Conservation (phyloP, 2,888 invertebrate species). For the Kuschelorhynchus macadamiae region DNA sequence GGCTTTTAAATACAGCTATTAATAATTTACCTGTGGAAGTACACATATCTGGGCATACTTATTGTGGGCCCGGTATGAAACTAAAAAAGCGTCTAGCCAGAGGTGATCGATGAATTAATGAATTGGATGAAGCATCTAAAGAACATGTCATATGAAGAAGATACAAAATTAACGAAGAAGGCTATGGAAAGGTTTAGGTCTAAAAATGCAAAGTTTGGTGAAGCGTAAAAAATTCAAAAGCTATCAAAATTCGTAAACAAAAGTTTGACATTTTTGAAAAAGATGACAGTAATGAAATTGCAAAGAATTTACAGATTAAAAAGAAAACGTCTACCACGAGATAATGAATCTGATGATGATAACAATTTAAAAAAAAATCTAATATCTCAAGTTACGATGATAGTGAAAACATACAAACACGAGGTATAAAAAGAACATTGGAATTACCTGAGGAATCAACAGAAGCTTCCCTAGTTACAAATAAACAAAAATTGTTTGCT, state of each 20-base stretch:
- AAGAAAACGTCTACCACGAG: no score
- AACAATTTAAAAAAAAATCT: no score
- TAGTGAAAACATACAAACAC: no score
- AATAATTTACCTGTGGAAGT: slow-evolving; percentile 21
- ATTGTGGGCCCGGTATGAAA: slow-evolving; percentile 11
- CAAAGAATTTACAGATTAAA: not conserved
- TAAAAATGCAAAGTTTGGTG: slow-evolving; percentile 53
- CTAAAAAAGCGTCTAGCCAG: slow-evolving; percentile 1
- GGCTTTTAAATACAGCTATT: slow-evolving; percentile 10
- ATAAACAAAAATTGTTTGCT: no score
- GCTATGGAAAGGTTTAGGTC: slow-evolving; percentile 54
- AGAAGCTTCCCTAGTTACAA: no score
- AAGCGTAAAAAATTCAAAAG: slow-evolving; percentile 58
- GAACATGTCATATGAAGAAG: slow-evolving; percentile 53
- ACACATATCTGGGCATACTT: slow-evolving; percentile 10
- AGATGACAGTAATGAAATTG: no score
- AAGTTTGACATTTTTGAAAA: not conserved
- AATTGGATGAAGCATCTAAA: slow-evolving; percentile 8
- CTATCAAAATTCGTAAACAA: slow-evolving; percentile 34
- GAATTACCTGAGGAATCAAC: no score
- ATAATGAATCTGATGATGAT: no score
- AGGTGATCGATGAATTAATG: not conserved
- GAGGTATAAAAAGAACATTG: no score
- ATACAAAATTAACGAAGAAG: slow-evolving; percentile 59
- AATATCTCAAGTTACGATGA: no score